Evolutionary conservation across 2,113 vertebrate genomes (phyloP), one percentile per base, ranked within the genome.

Genomic region (Vicugna pacos): DNA sequence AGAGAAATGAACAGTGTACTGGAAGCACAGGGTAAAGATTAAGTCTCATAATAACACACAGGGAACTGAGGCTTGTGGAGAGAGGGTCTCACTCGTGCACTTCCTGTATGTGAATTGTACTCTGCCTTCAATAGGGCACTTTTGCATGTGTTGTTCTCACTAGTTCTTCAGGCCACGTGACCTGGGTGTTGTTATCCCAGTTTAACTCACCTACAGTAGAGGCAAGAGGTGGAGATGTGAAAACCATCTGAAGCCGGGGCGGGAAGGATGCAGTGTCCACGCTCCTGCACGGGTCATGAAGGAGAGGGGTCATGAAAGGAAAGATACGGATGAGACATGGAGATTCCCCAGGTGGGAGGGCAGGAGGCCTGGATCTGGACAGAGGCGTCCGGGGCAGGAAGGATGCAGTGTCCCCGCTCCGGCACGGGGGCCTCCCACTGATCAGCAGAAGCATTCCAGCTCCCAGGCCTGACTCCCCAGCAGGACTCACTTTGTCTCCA

Each of bases 391-490:
- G 4, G n/a, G n/a, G 20, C 2, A 2, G 10, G n/a, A 91, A 22
- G 12, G n/a, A n/a, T 0, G 5, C 0, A 0, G 3, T 17, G 35
- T 22, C 15, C 26, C 26, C n/a, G 19, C 42, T 52, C 70, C 22
- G 35, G 72, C 32, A 16, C 0, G 0, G 30, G 7, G 10, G 3
- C 42, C 46, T 24, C n/a, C 30, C 6, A 1, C 9, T 52, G 2
- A 52, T n/a, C 8, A 52, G 14, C 1, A 10, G 16, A 8, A 46
- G 5, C 15, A 12, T 60, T 19, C n/a, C 62, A 5, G 8, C 8
- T 22, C n/a, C 8, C 0, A 0, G 30, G 8, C n/a, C 1, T n/a
- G 26, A 17, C 2, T n/a, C 17, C 22, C 26, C 22, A 4, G 8
- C 9, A 56, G 14, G 20, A 3, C 10, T 30, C 35, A 6, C 10